Evolutionary conservation across 2,888 invertebrate genomes (phyloP).

Genomic region (Nymphalis polychloros): DNA sequence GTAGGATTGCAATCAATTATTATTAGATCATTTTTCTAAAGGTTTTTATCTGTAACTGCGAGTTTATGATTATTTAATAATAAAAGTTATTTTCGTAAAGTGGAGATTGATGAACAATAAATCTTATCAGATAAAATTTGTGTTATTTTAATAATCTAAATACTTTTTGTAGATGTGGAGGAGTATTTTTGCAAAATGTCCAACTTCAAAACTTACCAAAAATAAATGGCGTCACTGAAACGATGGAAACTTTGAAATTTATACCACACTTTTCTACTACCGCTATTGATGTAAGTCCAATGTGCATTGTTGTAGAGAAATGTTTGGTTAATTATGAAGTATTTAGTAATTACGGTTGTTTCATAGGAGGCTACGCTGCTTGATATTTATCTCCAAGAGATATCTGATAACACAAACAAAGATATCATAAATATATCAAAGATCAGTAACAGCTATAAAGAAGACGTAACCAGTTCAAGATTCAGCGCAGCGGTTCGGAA

Average conservation of each 20-base stretch:
- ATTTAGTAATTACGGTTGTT: background rate
- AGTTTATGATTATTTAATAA: too few relatives aligned
- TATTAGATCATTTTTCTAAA: too few relatives aligned
- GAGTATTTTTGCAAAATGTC: slow-evolving; percentile 51
- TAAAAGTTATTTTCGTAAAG: too few relatives aligned
- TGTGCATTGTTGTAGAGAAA: background rate
- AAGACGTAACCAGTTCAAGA: slow-evolving; percentile 4
- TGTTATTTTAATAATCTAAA: background rate
- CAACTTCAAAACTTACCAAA: slow-evolving; percentile 44
- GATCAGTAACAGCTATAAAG: slow-evolving; percentile 35
- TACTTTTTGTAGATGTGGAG: slow-evolving; percentile 54
- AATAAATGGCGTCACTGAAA: slow-evolving; percentile 26
- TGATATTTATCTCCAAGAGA: slow-evolving; percentile 48
- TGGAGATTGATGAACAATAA: too few relatives aligned
- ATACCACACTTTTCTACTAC: slow-evolving; percentile 45
- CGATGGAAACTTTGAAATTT: slow-evolving; percentile 45
- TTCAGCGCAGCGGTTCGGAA: slow-evolving; percentile 2
- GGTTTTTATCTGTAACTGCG: too few relatives aligned
- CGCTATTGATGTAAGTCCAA: slow-evolving; percentile 46
- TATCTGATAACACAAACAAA: slow-evolving; percentile 49
- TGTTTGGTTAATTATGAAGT: background rate
- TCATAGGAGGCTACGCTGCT: slow-evolving; percentile 43
- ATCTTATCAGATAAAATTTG: background rate
- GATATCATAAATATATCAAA: slow-evolving; percentile 44
- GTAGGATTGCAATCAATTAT: too few relatives aligned